Conservation (phyloP, 2,113 vertebrate genomes). For the Neolamprologus sp. region DNA sequence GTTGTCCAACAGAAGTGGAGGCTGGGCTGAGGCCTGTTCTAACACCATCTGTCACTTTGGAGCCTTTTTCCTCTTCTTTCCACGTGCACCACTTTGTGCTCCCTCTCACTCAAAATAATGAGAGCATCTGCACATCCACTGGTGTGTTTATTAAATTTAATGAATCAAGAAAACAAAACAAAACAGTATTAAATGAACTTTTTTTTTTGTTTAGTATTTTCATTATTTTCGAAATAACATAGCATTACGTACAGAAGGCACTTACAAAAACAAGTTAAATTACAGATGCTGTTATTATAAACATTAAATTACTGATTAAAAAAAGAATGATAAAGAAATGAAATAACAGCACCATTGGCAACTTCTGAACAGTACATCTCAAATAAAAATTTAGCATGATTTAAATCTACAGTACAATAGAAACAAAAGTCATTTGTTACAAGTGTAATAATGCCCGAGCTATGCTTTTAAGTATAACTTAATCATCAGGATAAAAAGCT, state of each 20-base stretch:
- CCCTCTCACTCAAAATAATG: neutral
- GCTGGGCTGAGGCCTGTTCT: constrained; percentile 7
- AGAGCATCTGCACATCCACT: neutral
- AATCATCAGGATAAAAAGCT: constrained; percentile 52
- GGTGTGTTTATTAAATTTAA: neutral
- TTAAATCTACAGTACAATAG: constrained; percentile 73
- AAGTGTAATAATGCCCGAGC: constrained; percentile 69
- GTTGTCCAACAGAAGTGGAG: constrained; percentile 6
- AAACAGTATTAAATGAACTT: neutral
- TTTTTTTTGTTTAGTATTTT: constrained; percentile 48
- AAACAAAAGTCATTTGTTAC: constrained; percentile 66
- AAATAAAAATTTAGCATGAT: constrained; percentile 67
- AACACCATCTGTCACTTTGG: constrained; percentile 36
- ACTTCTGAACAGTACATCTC: constrained; percentile 68
- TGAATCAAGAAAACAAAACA: neutral
- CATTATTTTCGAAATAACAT: constrained; percentile 71
- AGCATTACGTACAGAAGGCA: constrained; percentile 89
- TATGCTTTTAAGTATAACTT: constrained; percentile 49
- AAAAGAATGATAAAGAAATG: constrained; percentile 48
- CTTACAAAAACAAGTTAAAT: constrained; percentile 85
- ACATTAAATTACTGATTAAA: constrained; percentile 68
- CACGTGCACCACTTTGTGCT: neutral
- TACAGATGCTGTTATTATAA: constrained; percentile 64
- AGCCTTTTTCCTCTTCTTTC: neutral
- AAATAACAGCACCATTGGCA: constrained; percentile 71